These are phyloP conservation scores for Bungarus multicinctus DNA, from an alignment of 2,113 vertebrate species.

Conservation along the genomic window DNA sequence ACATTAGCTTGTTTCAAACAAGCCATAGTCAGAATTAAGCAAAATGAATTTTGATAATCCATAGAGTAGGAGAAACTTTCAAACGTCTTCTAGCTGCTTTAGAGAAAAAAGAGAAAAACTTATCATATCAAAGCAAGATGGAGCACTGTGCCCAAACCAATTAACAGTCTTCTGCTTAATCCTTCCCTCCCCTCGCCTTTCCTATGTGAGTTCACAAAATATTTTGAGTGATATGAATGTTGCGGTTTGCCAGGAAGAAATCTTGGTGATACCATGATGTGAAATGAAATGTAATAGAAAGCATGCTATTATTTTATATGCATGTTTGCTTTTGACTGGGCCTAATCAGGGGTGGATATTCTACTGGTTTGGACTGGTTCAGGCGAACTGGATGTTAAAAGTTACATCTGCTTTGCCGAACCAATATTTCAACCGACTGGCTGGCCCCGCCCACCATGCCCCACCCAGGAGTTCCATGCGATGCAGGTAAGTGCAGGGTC, in stretches of 20 bases:
- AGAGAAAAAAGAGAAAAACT: neutral
- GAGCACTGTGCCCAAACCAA: neutral
- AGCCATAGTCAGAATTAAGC: neutral
- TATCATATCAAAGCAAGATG: neutral
- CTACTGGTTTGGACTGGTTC: no score
- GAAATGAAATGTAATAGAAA: neutral
- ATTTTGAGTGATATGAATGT: neutral
- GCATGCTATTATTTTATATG: neutral
- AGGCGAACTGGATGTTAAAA: no score
- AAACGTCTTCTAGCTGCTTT: neutral
- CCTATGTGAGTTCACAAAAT: neutral
- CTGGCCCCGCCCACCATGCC: no score
- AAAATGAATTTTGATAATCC: neutral
- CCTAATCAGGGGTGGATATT: no score
- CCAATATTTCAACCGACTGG: no score
- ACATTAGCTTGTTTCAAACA: neutral
- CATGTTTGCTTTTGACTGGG: neutral
- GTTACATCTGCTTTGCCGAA: no score
- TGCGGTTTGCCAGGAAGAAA: neutral
- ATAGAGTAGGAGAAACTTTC: neutral
- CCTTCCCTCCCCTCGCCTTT: neutral
- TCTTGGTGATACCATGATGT: neutral
- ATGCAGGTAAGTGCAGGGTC: no score
- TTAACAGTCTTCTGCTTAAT: neutral
- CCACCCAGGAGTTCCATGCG: no score